Evolutionary conservation across 2,888 invertebrate genomes (phyloP).

Genomic region (Lumbricus terrestris): DNA sequence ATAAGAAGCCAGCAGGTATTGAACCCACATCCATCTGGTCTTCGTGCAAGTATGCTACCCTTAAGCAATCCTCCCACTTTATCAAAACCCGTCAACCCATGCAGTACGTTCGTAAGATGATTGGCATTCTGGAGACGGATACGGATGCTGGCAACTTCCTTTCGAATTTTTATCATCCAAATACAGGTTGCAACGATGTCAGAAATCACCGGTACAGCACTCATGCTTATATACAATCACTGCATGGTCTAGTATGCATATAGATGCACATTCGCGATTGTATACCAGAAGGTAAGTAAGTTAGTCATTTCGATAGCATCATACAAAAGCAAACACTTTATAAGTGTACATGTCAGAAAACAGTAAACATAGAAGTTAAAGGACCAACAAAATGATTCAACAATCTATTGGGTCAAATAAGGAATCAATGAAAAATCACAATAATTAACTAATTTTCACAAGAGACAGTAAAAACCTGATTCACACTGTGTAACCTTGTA

Average conservation of each 20-base stretch:
- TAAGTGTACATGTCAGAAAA: no score
- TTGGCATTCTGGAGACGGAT: not conserved
- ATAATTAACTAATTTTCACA: not conserved
- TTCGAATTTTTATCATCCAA: not conserved
- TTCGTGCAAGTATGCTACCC: no score
- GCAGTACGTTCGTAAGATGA: not conserved
- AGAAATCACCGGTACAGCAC: not conserved
- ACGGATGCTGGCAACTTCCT: not conserved
- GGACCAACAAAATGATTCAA: not conserved
- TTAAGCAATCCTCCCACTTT: not conserved
- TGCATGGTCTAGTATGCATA: not conserved
- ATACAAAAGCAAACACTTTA: no score
- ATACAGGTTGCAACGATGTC: not conserved
- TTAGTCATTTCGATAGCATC: not conserved
- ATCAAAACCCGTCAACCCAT: not conserved
- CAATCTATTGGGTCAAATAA: not conserved
- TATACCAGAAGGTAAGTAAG: not conserved
- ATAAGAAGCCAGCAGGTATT: no score
- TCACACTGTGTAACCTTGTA: not conserved
- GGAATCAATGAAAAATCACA: not conserved
- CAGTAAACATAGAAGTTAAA: not conserved
- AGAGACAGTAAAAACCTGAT: no score
- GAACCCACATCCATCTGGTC: no score
- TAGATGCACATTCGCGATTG: not conserved
- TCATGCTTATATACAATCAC: not conserved